Evolutionary conservation across 2,797 vertebrate species (phyloP).

Genomic region (Nannoperca australis): DNA sequence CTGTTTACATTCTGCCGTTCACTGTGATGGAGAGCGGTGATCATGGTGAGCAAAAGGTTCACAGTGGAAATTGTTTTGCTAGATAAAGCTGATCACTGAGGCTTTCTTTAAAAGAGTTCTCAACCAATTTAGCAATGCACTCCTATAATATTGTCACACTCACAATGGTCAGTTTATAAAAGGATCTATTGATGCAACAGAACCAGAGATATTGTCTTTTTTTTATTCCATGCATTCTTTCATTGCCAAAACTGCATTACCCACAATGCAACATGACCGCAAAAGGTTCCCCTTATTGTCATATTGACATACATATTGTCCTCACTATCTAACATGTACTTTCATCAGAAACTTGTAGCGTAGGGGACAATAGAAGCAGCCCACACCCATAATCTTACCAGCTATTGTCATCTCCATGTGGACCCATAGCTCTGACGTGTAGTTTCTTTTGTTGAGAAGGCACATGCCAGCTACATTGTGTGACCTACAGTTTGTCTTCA

Average conservation of each 20-base stretch:
- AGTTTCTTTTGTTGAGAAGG: background rate
- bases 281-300: no score
- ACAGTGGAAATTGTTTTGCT: background rate
- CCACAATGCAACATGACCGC: background rate
- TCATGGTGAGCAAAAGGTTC: background rate
- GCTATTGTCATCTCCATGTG: background rate
- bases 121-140: background rate
- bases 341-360: background rate
- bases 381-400: background rate
- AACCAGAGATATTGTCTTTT: background rate
- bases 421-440: background rate
- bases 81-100: background rate
- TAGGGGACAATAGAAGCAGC: background rate
- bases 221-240: background rate
- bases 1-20: background rate
- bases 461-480: background rate
- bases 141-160: background rate
- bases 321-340: background rate
- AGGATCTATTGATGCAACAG: background rate
- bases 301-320: background rate
- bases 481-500: slow-evolving; percentile 3
- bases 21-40: background rate
- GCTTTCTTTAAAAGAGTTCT: background rate
- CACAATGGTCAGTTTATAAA: background rate
- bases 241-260: background rate